Percentiles rank a stretch among this genome's conserved stretches.
These are phyloP conservation scores for Chromobotia macracanthus DNA, from an alignment of 2,797 vertebrate genomes.

Conservation along the genomic window DNA sequence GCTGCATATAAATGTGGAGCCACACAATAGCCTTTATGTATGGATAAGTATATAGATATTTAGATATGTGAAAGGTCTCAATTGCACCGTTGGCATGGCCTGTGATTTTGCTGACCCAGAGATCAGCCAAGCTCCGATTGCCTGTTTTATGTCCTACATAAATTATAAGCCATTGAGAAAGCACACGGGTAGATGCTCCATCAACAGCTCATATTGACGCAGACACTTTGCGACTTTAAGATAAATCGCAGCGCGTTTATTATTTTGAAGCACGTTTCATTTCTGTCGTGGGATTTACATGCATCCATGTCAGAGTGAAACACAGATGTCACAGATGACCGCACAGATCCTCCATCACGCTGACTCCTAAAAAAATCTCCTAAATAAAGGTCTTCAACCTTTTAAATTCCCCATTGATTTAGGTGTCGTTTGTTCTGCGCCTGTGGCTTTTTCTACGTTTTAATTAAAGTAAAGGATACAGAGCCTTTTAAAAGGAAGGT, in stretches of 20 bases:
- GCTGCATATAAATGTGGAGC: neutral
- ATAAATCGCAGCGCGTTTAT: slow-evolving; percentile 62
- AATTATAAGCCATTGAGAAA: slow-evolving; percentile 58
- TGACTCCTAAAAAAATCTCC: neutral
- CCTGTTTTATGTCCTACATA: slow-evolving; percentile 55
- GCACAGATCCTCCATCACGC: slow-evolving; percentile 8
- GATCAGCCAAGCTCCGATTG: slow-evolving; percentile 54
- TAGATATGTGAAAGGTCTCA: slow-evolving; percentile 41
- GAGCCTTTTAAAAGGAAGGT: slow-evolving; percentile 29
- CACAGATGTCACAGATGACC: slow-evolving; percentile 37
- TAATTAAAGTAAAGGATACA: slow-evolving; percentile 37
- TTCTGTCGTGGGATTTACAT: slow-evolving; percentile 16
- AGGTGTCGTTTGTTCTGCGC: slow-evolving; percentile 6
- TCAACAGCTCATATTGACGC: slow-evolving; percentile 61
- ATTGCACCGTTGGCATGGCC: slow-evolving; percentile 56
- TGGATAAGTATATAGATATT: slow-evolving; percentile 7
- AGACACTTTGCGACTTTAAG: slow-evolving; percentile 49
- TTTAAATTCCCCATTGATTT: slow-evolving; percentile 47
- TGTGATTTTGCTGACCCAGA: slow-evolving; percentile 33
- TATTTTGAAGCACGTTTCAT: slow-evolving; percentile 25
- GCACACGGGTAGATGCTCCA: slow-evolving; percentile 47
- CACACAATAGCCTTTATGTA: neutral
- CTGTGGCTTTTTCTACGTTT: slow-evolving; percentile 16
- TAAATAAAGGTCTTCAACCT: slow-evolving; percentile 32
- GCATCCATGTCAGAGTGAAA: slow-evolving; percentile 39